A percentile compares a stretch with the other conserved stretches of the same genome.
Conservation (phyloP, 2,113 vertebrate species). For the Axis porcinus region DNA sequence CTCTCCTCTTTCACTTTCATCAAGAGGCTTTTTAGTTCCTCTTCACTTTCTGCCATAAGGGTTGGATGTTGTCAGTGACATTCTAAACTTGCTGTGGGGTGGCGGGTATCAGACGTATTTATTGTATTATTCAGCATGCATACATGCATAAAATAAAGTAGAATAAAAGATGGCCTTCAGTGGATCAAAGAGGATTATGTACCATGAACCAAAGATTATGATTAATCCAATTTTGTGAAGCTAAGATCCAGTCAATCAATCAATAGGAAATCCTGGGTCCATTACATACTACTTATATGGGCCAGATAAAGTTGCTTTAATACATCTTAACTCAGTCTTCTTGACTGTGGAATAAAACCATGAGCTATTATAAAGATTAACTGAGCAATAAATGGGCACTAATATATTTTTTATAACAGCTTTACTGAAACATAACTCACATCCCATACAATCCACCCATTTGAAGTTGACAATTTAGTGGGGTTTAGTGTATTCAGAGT, state of each 20-base stretch:
- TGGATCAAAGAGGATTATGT: background rate
- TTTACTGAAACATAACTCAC: background rate
- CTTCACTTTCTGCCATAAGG: too few relatives aligned
- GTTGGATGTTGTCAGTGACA: background rate
- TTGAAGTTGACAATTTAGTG: background rate
- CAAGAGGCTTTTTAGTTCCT: too few relatives aligned
- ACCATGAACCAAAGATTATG: background rate
- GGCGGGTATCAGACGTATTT: background rate
- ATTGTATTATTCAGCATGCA: background rate
- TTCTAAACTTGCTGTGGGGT: background rate
- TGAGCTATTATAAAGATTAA: background rate
- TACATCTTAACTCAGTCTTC: conserved; percentile 28
- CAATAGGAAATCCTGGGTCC: background rate
- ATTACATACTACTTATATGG: background rate
- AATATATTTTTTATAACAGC: conserved; percentile 9
- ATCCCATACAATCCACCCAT: background rate
- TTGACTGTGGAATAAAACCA: background rate
- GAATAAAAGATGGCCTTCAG: background rate
- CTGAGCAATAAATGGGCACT: background rate
- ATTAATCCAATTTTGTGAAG: background rate
- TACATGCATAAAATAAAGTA: background rate
- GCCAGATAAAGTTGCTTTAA: background rate
- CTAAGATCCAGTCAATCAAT: background rate
- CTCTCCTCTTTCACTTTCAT: too few relatives aligned
- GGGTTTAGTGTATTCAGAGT: background rate